Evolutionary conservation across 1,140 invertebrate species (phyloP), one percentile per base, ranked within the genome.

Genomic region (Sminthurinus signatus): DNA sequence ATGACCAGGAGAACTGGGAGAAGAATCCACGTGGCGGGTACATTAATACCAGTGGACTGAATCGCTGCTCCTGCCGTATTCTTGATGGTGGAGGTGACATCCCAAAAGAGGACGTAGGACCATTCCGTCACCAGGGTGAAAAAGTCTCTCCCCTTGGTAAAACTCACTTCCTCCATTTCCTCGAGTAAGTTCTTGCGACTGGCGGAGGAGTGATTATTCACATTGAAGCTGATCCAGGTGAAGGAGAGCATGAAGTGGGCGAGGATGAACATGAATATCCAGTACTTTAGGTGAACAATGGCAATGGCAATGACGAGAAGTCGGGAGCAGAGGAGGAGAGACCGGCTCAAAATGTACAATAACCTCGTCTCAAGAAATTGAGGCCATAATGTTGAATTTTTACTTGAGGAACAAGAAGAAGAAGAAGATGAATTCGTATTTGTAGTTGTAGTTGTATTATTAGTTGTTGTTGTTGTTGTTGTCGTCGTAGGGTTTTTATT

Each of bases 31-130:
- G 64, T 62, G n/a, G n/a, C n/a, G n/a, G n/a, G n/a, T n/a, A n/a
- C n/a, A n/a, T n/a, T n/a, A n/a, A n/a, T n/a, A n/a, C n/a, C n/a
- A n/a, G n/a, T n/a, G n/a, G n/a, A n/a, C n/a, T n/a, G n/a, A n/a
- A n/a, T n/a, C 21, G 43, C 58, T 29, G 62, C 25, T 50, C 48
- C 39, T n/a, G 57, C 52, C n/a, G 21, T 36, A 56, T 23, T 52
- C 8, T 14, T 15, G 23, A 56, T 46, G 17, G 56, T 52, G 23
- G 58, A 59, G 27, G 43, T 68, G n/a, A 67, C 50, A 46, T 71
- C 70, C 70, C 70, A 71, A 48, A 71, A 71, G 29, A 68, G 42
- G 8, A 68, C 55, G 43, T 68, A 71, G 2, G 66, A 31, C 42
- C 50, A 68, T 12, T 64, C 28, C 19, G 23, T 52, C 44, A 63